Evolutionary conservation across 2,888 invertebrate species (phyloP).

Genomic region (Drosophila paranaensis): DNA sequence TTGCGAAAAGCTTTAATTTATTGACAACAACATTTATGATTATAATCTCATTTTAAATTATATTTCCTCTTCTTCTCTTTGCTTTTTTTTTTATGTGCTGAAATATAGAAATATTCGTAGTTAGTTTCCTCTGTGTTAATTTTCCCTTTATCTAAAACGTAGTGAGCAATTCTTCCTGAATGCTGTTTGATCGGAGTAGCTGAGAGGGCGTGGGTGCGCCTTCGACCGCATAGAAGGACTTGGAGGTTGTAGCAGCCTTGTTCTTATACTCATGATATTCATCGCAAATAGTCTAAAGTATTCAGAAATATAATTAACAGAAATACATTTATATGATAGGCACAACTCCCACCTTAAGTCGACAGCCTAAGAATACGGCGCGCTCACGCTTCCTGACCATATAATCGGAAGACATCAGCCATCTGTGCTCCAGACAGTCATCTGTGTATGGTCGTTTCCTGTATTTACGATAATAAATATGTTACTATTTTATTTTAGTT

Average conservation of each 20-base stretch:
- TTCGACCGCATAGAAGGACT: constrained; percentile 87
- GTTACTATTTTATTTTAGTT: not conserved
- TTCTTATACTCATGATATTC: constrained; percentile 91
- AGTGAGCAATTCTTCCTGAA: constrained; percentile 92
- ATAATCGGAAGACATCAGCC: constrained; percentile 96
- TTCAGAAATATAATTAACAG: not conserved
- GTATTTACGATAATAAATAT: constrained; percentile 27
- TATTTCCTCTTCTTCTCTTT: not conserved
- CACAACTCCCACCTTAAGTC: constrained; percentile 88
- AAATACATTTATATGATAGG: not conserved
- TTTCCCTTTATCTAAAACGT: constrained; percentile 72
- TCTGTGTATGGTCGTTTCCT: constrained; percentile 97
- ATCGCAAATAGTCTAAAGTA: constrained; percentile 89
- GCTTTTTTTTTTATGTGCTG: not conserved
- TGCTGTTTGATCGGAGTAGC: constrained; percentile 91
- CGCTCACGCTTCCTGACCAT: constrained; percentile 97
- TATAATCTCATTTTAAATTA: constrained; percentile 15
- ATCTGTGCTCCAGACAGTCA: constrained; percentile 98
- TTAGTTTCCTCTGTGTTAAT: not conserved
- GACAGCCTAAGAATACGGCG: constrained; percentile 93
- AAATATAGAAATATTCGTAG: constrained; percentile 15
- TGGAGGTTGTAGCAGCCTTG: constrained; percentile 87
- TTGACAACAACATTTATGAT: constrained; percentile 13
- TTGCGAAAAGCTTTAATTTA: constrained; percentile 14
- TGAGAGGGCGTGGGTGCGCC: constrained; percentile 86